phyloP scores from a whole-genome alignment of 2,797 vertebrate species.

The Sorex maritimensis region DNA sequence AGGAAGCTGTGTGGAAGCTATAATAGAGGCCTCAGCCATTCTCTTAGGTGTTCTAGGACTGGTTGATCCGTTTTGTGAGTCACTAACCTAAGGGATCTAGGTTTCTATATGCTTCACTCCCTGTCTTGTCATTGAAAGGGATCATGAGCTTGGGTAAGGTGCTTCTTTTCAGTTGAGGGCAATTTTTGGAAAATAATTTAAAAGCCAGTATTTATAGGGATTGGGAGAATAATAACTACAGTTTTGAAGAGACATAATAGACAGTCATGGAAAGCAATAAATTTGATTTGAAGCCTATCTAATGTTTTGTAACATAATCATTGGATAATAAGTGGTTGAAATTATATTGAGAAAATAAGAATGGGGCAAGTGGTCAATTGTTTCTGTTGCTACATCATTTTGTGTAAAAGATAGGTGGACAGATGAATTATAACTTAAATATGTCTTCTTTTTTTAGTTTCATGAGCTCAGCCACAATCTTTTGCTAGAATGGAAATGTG shows the following conservation, averaged over 20 bases:
- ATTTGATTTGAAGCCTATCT: background rate
- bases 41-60: background rate
- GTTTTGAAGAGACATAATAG: background rate
- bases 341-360: background rate
- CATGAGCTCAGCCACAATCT: background rate
- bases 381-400: no score
- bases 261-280: background rate
- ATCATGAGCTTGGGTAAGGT: background rate
- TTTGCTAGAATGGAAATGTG: background rate
- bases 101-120: background rate
- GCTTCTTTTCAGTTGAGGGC: background rate
- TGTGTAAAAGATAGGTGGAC: background rate
- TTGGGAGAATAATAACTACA: background rate
- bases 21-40: background rate
- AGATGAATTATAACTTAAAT: background rate
- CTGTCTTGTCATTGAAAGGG: background rate
- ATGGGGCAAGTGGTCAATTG: background rate
- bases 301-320: background rate
- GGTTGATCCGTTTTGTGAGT: background rate
- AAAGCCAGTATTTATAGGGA: background rate
- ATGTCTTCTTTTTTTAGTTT: background rate
- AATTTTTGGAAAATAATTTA: slow-evolving; percentile 1
- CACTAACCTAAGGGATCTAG: background rate
- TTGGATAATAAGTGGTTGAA: background rate
- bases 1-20: background rate